These are phyloP conservation scores for Phylloscopus trochiloides DNA, from an alignment of 2,113 vertebrate genomes.

Conservation along the genomic window DNA sequence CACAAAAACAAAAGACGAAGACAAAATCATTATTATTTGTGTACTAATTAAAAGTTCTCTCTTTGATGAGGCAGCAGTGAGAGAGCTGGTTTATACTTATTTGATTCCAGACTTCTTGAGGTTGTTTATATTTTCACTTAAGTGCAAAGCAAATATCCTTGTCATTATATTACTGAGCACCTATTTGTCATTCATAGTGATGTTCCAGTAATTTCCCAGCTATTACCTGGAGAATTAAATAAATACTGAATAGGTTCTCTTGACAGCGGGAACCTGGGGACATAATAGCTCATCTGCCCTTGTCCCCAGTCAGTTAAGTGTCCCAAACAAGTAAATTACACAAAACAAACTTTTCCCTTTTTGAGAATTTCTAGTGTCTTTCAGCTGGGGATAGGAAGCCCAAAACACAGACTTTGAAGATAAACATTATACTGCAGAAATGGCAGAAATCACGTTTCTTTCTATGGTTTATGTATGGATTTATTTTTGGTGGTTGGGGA, in stretches of 20 bases:
- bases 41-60: neutral
- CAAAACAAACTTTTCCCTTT: neutral
- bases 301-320: neutral
- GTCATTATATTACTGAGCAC: neutral
- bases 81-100: neutral
- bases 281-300: neutral
- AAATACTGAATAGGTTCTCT: neutral
- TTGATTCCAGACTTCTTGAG: neutral
- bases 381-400: neutral
- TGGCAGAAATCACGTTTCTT: neutral
- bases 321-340: slow-evolving; percentile 16
- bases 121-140: neutral
- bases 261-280: neutral
- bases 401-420: neutral
- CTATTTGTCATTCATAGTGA: neutral
- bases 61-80: neutral
- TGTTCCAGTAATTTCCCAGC: neutral
- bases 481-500: neutral
- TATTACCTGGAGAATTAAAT: neutral
- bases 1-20: neutral
- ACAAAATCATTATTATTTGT: neutral
- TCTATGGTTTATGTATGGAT: neutral
- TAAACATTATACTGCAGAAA: neutral
- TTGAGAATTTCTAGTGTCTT: neutral
- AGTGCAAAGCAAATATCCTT: neutral